phyloP scores from a whole-genome alignment of 2,113 vertebrate species.

The Macaca nemestrina region DNA sequence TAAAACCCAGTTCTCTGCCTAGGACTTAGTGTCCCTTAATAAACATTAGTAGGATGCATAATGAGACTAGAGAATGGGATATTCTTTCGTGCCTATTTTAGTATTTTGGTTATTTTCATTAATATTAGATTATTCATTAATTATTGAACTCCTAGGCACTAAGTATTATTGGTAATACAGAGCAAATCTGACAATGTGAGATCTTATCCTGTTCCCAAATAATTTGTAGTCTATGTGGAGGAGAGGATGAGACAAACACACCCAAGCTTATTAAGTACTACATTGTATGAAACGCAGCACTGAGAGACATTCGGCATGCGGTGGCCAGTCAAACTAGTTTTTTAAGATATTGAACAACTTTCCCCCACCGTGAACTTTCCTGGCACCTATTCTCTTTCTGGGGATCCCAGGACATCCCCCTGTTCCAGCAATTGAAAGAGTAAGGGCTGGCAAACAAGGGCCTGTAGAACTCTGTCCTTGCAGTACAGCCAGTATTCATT shows the following conservation, averaged over 20 bases:
- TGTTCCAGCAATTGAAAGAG: background rate
- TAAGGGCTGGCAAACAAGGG: background rate
- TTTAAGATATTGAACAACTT: background rate
- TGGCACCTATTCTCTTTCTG: background rate
- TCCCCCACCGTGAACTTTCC: background rate
- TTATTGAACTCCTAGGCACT: background rate
- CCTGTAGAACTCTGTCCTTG: background rate
- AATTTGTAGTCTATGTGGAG: background rate
- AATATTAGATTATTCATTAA: background rate
- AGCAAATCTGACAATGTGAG: background rate
- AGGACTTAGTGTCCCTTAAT: background rate
- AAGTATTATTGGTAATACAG: constrained; percentile 6
- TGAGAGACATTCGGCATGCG: background rate
- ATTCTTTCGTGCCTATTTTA: background rate
- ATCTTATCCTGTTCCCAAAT: constrained; percentile 13
- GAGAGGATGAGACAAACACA: background rate
- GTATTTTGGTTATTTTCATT: background rate
- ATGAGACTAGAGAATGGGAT: background rate
- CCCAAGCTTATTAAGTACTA: background rate
- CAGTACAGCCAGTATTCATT: background rate
- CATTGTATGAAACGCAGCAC: background rate
- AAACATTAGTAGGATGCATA: background rate
- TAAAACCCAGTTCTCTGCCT: background rate
- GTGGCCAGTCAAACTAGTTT: background rate
- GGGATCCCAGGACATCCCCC: background rate